phyloP scores from a whole-genome alignment of 1,140 invertebrate species.

The Lamellibrachia luymesi region DNA sequence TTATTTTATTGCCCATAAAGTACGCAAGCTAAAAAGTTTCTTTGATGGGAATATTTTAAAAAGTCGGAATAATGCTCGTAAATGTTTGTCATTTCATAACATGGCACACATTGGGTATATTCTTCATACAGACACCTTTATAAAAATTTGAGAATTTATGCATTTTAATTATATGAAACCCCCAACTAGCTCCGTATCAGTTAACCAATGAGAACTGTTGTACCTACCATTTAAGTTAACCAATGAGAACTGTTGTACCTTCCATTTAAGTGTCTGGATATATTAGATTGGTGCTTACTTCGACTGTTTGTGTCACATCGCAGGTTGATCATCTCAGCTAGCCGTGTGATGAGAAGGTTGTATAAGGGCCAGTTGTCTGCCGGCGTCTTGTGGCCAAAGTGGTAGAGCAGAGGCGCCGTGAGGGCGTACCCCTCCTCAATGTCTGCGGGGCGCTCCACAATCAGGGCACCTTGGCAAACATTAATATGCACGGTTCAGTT shows the following conservation, averaged over 20 bases:
- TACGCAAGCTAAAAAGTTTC: background rate
- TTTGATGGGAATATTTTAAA: background rate
- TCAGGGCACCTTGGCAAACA: conserved; percentile 68
- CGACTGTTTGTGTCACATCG: conserved; percentile 83
- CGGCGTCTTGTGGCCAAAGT: conserved; percentile 86
- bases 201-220: background rate
- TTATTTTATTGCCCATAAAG: too few relatives aligned
- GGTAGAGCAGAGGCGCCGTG: conserved; percentile 85
- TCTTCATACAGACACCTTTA: too few relatives aligned
- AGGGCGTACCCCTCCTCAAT: conserved; percentile 79
- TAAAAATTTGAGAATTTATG: background rate
- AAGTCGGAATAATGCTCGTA: background rate
- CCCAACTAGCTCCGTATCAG: too few relatives aligned
- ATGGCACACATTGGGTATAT: too few relatives aligned
- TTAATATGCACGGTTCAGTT: conserved; percentile 19
- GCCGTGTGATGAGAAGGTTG: conserved; percentile 72
- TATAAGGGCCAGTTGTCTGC: conserved; percentile 79
- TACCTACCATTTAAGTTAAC: background rate
- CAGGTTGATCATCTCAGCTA: conserved; percentile 84
- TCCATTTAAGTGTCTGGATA: background rate
- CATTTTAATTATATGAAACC: background rate
- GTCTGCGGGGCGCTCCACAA: conserved; percentile 86
- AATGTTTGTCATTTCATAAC: too few relatives aligned
- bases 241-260: background rate
- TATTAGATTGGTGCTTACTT: conserved; percentile 58